A percentile compares a stretch with the other conserved stretches of the same genome.
phyloP scores from a whole-genome alignment of 2,797 vertebrate genomes.

The Hyperoplus lanceolatus region DNA sequence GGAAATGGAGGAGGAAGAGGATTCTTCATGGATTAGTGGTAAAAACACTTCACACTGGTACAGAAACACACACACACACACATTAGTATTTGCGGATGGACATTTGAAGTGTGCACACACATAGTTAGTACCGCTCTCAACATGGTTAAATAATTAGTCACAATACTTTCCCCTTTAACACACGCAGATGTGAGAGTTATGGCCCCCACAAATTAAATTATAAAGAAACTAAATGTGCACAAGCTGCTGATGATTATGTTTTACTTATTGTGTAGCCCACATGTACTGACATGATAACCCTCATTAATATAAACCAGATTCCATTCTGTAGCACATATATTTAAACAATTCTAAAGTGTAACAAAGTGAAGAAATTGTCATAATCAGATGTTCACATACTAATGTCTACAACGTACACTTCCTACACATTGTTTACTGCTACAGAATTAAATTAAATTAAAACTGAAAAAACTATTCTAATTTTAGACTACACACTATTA shows the following conservation, averaged over 20 bases:
- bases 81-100: conserved; percentile 6
- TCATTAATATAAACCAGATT: neutral
- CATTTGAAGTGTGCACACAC: neutral
- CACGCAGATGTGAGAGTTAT: conserved; percentile 14
- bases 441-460: no score
- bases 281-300: neutral
- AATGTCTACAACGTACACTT: neutral
- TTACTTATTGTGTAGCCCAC: neutral
- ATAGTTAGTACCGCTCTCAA: conserved; percentile 49
- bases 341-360: neutral
- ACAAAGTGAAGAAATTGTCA: neutral
- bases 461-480: neutral
- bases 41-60: conserved; percentile 46
- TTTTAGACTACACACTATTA: neutral
- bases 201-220: conserved; percentile 14
- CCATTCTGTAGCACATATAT: neutral
- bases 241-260: neutral
- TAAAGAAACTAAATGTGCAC: neutral
- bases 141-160: conserved; percentile 88
- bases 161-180: conserved; percentile 58
- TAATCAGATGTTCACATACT: neutral
- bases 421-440: neutral
- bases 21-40: conserved; percentile 89
- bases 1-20: conserved; percentile 89
- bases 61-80: conserved; percentile 42